Evolutionary conservation across 2,888 invertebrate genomes (phyloP).

Genomic region (Apeira syringaria): DNA sequence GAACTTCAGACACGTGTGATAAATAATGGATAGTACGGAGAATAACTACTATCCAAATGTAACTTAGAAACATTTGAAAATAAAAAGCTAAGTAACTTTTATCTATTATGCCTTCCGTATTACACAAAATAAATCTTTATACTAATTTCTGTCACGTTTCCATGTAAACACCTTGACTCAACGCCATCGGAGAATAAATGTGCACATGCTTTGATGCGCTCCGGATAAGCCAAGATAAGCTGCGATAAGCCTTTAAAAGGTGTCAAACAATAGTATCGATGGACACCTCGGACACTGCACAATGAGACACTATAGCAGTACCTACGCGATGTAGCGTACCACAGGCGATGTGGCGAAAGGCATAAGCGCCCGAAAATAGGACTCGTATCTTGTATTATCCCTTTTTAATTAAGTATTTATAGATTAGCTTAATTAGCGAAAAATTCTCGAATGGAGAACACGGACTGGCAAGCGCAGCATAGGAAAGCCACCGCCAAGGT

Average conservation of each 20-base stretch:
- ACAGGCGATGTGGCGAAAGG: not conserved
- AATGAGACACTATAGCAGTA: conserved; percentile 12
- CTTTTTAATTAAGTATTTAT: too few relatives aligned
- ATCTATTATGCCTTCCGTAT: too few relatives aligned
- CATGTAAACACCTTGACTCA: conserved; percentile 14
- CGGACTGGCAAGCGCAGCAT: too few relatives aligned
- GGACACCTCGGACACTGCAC: conserved; percentile 7
- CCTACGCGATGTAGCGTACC: conserved; percentile 11
- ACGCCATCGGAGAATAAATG: conserved; percentile 19
- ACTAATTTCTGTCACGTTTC: conserved; percentile 15
- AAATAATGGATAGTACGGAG: too few relatives aligned
- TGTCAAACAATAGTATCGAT: conserved; percentile 27
- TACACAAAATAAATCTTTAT: not conserved
- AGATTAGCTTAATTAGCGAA: too few relatives aligned
- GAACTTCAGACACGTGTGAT: too few relatives aligned
- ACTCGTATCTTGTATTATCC: too few relatives aligned
- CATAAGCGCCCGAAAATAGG: not conserved
- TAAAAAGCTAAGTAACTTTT: too few relatives aligned
- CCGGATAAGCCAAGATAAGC: conserved; percentile 21
- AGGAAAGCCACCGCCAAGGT: too few relatives aligned
- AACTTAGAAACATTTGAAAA: too few relatives aligned
- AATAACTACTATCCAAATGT: too few relatives aligned
- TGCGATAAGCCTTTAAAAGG: conserved; percentile 30
- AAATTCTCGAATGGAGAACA: too few relatives aligned
- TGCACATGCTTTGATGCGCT: conserved; percentile 21